A percentile compares a stretch with the other conserved stretches of the same genome.
Evolutionary conservation across 2,888 invertebrate species (phyloP).

Genomic region (Latheticus oryzae): DNA sequence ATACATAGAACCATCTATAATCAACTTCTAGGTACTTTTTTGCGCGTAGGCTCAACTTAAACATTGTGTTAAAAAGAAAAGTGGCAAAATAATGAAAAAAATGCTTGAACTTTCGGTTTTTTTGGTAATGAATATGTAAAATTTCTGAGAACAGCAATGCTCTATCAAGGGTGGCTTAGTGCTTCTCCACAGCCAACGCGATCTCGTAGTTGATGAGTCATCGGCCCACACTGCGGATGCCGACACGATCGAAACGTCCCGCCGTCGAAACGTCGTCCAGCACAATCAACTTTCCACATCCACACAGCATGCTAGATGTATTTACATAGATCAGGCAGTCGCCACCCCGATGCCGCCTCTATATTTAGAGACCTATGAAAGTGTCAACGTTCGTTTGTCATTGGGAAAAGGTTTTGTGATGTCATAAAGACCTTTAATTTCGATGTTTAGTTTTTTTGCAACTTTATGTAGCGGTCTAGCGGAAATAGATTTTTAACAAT

Average conservation of each 20-base stretch:
- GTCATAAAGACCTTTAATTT: constrained; percentile 15
- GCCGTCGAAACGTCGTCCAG: constrained; percentile 16
- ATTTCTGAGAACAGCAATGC: constrained; percentile 5
- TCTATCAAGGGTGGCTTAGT: constrained; percentile 30
- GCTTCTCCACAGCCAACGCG: constrained; percentile 15
- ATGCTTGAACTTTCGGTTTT: too few relatives aligned
- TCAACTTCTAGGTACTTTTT: constrained; percentile 2
- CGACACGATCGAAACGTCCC: constrained; percentile 39
- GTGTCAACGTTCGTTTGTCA: constrained; percentile 20
- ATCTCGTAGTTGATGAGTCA: constrained; percentile 30
- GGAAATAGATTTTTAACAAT: too few relatives aligned
- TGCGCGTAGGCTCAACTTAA: constrained; percentile 6
- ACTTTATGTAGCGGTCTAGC: too few relatives aligned
- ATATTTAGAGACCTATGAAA: constrained; percentile 12
- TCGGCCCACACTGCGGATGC: constrained; percentile 38
- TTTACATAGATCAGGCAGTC: constrained; percentile 1
- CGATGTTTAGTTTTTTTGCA: too few relatives aligned
- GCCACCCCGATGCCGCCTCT: too few relatives aligned
- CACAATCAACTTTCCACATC: constrained; percentile 13
- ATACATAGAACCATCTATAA: constrained; percentile 5
- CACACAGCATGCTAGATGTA: constrained; percentile 8
- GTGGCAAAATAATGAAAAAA: too few relatives aligned
- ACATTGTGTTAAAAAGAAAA: not conserved
- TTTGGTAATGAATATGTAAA: not conserved
- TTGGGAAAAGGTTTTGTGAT: constrained; percentile 4